Evolutionary conservation across 2,888 invertebrate genomes (phyloP), one percentile per base, ranked within the genome.

Genomic region (Stenurella melanura): DNA sequence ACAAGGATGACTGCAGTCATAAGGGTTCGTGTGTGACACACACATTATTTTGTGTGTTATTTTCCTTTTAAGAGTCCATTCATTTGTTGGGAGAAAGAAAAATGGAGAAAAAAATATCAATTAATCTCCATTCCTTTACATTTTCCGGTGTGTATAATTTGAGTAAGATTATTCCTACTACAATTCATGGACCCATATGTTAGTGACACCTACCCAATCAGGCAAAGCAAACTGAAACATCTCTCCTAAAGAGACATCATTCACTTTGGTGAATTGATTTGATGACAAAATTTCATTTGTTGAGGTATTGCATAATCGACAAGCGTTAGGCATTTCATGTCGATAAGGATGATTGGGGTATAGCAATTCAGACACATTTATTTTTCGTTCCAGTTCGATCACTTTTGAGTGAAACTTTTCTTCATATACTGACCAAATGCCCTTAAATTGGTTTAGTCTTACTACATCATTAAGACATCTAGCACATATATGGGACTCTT

Each of bases 191-290:
- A 56, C 0, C 19, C n/a, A n/a, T n/a, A 19, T 58, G 19, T 58
- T 19, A 19, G 18, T 58, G 9, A 34, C 34, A 63, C 63, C 38
- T 38, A 63, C 63, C 63, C 38, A 38, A 30, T 63, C 63, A 18
- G 63, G 63, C 18, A 63, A 38, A 4, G 38, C 17, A 63, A n/a
- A 63, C 12, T 10, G 17, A 18, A 63, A 38, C 63, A 63, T 34
- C 12, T 63, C 34, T 34, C 7, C 38, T 18, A 63, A 63, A 11
- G 63, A 18, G 9, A 63, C 18, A 18, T 17, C 30, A 12, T 63
- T 38, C 18, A 63, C n/a, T 7, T 11, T 7, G n/a, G 63, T 63
- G 1, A 15, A 34, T 15, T 38, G n/a, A 7, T 34, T 18, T 34
- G 15, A 18, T 11, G n/a, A 17, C 1, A 9, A 11, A 38, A 34